phyloP scores from a whole-genome alignment of 2,888 invertebrate genomes.

The Ormyrus labotus region DNA sequence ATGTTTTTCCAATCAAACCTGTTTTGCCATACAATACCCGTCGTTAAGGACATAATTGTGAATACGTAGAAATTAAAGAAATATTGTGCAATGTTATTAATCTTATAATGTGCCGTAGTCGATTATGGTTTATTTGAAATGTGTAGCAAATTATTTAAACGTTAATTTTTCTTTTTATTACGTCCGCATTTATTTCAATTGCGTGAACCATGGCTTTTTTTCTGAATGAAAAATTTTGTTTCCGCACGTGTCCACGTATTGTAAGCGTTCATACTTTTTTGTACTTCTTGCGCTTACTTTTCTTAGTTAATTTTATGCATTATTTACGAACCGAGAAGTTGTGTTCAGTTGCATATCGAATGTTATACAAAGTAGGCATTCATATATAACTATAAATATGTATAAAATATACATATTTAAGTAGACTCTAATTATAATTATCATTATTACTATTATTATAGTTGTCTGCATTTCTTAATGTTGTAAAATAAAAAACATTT shows the following conservation, averaged over 20 bases:
- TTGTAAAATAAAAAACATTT: constrained; percentile 36
- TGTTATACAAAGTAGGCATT: constrained; percentile 30
- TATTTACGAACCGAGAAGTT: constrained; percentile 20
- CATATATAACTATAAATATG: constrained; percentile 39
- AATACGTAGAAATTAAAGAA: constrained; percentile 26
- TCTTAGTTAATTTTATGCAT: constrained; percentile 25
- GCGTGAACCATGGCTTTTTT: constrained; percentile 21
- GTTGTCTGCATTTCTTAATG: constrained; percentile 32
- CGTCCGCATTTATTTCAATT: background rate
- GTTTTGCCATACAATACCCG: constrained; percentile 52
- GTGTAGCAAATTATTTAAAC: background rate
- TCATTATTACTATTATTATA: background rate
- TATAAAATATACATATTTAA: constrained; percentile 49
- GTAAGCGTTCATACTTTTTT: constrained; percentile 39
- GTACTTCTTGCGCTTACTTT: constrained; percentile 29
- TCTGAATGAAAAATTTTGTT: constrained; percentile 43
- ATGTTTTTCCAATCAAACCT: constrained; percentile 40
- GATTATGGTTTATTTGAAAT: constrained; percentile 16
- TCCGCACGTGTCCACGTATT: constrained; percentile 19
- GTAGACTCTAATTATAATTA: constrained; percentile 32
- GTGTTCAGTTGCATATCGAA: constrained; percentile 36
- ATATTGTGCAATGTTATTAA: constrained; percentile 50
- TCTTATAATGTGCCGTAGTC: background rate
- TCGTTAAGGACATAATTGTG: constrained; percentile 23
- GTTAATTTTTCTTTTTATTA: constrained; percentile 23